Evolutionary conservation across 2,113 vertebrate genomes (phyloP).

Genomic region (Sakesphorus luctuosus): DNA sequence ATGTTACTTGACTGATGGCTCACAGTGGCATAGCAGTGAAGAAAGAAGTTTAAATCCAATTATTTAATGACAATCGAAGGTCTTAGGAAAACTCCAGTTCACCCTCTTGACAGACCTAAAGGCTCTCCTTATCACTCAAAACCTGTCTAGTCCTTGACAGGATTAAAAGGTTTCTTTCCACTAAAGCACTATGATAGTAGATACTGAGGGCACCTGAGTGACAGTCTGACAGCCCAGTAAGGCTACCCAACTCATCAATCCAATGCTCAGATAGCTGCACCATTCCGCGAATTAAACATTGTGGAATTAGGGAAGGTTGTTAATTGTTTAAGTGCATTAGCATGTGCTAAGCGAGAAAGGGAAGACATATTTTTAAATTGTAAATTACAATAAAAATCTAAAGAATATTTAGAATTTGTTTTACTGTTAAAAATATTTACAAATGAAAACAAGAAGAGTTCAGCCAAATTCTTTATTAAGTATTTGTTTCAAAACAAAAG

Average conservation of each 20-base stretch:
- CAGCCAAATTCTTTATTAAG: conserved; percentile 81
- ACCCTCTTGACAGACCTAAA: not conserved
- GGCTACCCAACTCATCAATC: not conserved
- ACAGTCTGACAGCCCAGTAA: not conserved
- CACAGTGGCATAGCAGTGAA: not conserved
- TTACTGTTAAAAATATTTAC: not conserved
- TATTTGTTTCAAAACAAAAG: conserved; percentile 76
- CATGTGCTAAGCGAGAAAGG: not conserved
- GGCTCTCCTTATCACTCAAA: not conserved
- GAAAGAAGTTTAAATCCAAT: not conserved
- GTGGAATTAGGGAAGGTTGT: not conserved
- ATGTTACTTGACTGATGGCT: not conserved
- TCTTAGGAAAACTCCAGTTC: not conserved
- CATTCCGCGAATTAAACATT: not conserved
- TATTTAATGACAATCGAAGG: not conserved
- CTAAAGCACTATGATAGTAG: not conserved
- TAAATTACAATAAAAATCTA: not conserved
- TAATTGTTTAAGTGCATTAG: not conserved
- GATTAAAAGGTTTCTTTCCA: not conserved
- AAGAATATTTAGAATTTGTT: not conserved
- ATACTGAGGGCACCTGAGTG: too few relatives aligned
- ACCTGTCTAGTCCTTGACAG: not conserved
- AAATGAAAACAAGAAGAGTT: conserved; percentile 54
- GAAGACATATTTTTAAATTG: not conserved
- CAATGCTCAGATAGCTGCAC: not conserved